These are phyloP conservation scores for Chamaetylas fuelleborni DNA, from an alignment of 2,113 vertebrate genomes.

Conservation along the genomic window DNA sequence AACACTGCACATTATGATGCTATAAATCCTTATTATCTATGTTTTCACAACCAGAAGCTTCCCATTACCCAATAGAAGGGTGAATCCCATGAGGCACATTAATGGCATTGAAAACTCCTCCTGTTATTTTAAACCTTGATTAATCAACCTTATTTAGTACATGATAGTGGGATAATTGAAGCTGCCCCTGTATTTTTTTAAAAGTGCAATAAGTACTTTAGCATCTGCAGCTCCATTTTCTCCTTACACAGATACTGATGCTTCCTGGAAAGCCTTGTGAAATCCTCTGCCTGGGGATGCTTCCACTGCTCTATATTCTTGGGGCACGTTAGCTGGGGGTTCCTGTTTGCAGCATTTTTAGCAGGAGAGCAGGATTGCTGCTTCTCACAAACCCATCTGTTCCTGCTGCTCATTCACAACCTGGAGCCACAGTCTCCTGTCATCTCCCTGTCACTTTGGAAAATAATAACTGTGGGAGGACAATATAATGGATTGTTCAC, in stretches of 20 bases:
- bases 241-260: neutral
- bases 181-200: neutral
- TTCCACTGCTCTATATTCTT: conserved; percentile 39
- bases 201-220: neutral
- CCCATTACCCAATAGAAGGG: conserved; percentile 42
- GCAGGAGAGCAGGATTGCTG: conserved; percentile 1
- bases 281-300: neutral
- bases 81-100: neutral
- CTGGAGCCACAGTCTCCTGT: conserved; percentile 38
- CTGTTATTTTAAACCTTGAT: conserved; percentile 45
- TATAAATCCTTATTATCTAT: conserved; percentile 53
- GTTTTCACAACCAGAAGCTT: conserved; percentile 12
- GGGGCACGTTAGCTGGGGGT: neutral
- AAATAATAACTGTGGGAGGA: conserved; percentile 33
- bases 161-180: conserved; percentile 30
- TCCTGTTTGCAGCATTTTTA: conserved; percentile 1
- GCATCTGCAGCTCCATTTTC: conserved; percentile 8
- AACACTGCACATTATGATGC: neutral
- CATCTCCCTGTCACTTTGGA: neutral
- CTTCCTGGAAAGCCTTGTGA: conserved; percentile 1
- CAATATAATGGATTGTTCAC: conserved; percentile 10
- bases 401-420: conserved; percentile 54
- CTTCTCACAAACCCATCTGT: conserved; percentile 26
- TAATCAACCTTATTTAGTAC: conserved; percentile 35
- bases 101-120: conserved; percentile 32